Evolutionary conservation across 2,888 invertebrate genomes (phyloP).

Genomic region (Apocheima hispidaria): DNA sequence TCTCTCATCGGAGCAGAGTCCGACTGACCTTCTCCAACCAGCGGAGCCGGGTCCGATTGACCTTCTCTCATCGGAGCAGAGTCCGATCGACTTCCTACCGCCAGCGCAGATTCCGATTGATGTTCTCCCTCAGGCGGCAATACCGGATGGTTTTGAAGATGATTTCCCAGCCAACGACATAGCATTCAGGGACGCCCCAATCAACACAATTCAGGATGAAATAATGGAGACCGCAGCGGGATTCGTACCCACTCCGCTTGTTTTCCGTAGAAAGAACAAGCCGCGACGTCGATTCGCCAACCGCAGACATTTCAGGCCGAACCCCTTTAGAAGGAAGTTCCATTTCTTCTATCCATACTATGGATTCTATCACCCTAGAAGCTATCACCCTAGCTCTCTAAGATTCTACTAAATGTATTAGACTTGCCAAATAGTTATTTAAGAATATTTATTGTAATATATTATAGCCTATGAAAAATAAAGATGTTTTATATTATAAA

Average conservation of each 20-base stretch:
- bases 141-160: slow-evolving; percentile 36
- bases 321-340: slow-evolving; percentile 61
- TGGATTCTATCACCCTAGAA: slow-evolving; percentile 60
- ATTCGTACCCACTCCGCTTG: slow-evolving; percentile 65
- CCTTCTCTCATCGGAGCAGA: not conserved
- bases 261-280: slow-evolving; percentile 57
- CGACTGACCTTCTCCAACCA: not conserved
- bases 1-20: not conserved
- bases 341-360: slow-evolving; percentile 67
- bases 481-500: slow-evolving; percentile 50
- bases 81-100: slow-evolving; percentile 6
- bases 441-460: slow-evolving; percentile 37
- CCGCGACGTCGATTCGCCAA: slow-evolving; percentile 60
- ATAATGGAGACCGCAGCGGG: slow-evolving; percentile 77
- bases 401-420: slow-evolving; percentile 63
- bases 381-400: slow-evolving; percentile 68
- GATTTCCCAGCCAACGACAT: slow-evolving; percentile 45
- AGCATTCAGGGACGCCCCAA: slow-evolving; percentile 54
- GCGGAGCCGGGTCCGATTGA: not conserved
- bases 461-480: slow-evolving; percentile 32
- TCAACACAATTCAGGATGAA: slow-evolving; percentile 64
- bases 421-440: slow-evolving; percentile 45
- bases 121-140: slow-evolving; percentile 25
- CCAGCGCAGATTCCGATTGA: slow-evolving; percentile 1
- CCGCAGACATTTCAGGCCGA: slow-evolving; percentile 62